Percentiles rank a stretch among this genome's conserved stretches.
phyloP scores from a whole-genome alignment of 2,797 vertebrate species.

The Pyrocephalus nanus region DNA sequence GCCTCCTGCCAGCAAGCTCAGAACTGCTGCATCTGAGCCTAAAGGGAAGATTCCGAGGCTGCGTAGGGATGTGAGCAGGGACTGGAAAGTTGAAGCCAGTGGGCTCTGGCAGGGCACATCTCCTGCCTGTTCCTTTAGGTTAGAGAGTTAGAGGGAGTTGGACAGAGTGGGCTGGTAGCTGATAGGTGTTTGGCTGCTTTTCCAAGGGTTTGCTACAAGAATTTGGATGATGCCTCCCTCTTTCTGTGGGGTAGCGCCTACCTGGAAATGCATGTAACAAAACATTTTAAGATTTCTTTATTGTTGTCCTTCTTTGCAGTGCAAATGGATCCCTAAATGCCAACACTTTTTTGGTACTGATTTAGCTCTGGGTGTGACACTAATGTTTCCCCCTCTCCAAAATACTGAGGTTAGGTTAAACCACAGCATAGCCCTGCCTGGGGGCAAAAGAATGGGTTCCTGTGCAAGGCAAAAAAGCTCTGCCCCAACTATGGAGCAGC shows the following conservation, averaged over 20 bases:
- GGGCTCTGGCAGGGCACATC: rapidly evolving
- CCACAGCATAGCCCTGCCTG: background rate
- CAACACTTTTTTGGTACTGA: background rate
- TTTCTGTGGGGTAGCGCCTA: background rate
- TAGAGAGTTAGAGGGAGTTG: background rate
- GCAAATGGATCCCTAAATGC: background rate
- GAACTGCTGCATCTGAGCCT: background rate
- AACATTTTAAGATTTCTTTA: background rate
- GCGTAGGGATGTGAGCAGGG: background rate
- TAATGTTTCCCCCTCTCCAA: background rate
- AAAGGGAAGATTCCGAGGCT: background rate
- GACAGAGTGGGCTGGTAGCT: background rate
- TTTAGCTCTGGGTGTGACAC: background rate
- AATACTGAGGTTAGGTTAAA: background rate
- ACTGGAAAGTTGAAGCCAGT: background rate
- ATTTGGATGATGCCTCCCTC: background rate
- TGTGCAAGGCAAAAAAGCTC: background rate
- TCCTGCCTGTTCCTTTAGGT: background rate
- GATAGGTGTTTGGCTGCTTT: background rate
- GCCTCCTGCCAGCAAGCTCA: background rate
- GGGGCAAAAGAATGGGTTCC: background rate
- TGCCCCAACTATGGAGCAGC: background rate
- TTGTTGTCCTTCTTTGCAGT: background rate
- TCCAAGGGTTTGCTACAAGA: background rate
- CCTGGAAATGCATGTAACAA: background rate